Base-by-base conservation (phyloP, 2,888 invertebrate species). In the Drosophila vallismaia region DNA sequence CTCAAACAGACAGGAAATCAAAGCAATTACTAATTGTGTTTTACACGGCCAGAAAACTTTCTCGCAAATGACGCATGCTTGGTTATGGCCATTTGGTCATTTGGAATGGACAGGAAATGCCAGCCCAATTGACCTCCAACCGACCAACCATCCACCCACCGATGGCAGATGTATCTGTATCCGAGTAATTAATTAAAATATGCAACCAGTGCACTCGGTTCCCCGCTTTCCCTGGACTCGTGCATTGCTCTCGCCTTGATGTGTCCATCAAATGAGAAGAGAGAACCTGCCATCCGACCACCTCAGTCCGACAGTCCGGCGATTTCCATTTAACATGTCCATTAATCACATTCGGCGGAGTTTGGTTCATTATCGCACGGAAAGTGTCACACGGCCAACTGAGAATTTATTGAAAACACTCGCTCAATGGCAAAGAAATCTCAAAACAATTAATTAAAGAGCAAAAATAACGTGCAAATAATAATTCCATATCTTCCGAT, bases 331-430 rank as follows among this genome's bases (percentile, higher is more conserved):
- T 55, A 66, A 64, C 67, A 70, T 58, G 66, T 64, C 52, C 85
- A 82, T 86, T 86, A 82, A 82, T 82, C 86, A 77, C 72, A 56
- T 74, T 80, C 71, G 84, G 74, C 64, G 72, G 60, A 62, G 60
- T 63, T 76, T 68, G 71, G 51, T 75, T 69, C 68, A 86, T 88
- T 83, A 88, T 88, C 82, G 66, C 63, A 31, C 51, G 31, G 26
- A 75, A 86, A 84, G 50, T 86, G 82, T 83, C 88, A 75, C 86
- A 75, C 50, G 74, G 60, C 62, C 44, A 45, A 68, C 49, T 52
- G 68, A 49, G 53, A 83, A 88, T 88, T 83, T 86, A 83, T 83
- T 88, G 70, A 74, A 77, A 75, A 59, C 46, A 70, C 75, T 83
- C 75, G 71, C 69, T 74, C 64, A 70, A 56, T 40, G 68, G 31